Percentiles rank a stretch among this genome's conserved stretches.
Evolutionary conservation across 2,797 vertebrate genomes (phyloP).

Genomic region (Cossypha heuglini): DNA sequence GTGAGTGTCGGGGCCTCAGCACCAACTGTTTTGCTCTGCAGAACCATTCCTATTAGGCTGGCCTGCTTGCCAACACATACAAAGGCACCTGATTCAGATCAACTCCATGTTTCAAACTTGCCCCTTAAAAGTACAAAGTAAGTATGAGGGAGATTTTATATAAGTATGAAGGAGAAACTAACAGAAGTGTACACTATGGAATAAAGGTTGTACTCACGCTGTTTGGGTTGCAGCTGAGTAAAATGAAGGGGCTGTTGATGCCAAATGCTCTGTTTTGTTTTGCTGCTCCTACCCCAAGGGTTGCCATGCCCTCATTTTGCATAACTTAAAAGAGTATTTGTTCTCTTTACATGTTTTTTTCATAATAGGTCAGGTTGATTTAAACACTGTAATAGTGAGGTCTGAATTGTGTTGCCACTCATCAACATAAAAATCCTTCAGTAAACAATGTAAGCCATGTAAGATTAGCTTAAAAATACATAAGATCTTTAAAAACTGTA

Average conservation of each 20-base stretch:
- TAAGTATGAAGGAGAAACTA: not conserved
- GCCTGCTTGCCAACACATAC: not conserved
- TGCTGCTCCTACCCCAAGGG: not conserved
- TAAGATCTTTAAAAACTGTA: not conserved
- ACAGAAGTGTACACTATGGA: not conserved
- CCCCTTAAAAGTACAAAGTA: not conserved
- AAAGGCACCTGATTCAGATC: not conserved
- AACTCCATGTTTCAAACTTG: not conserved
- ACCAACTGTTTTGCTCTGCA: not conserved
- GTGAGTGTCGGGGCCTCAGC: not conserved
- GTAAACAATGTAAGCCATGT: not conserved
- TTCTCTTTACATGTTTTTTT: not conserved
- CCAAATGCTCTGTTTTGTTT: not conserved
- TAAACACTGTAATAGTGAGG: not conserved
- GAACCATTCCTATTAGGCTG: not conserved
- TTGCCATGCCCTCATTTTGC: not conserved
- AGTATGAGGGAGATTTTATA: not conserved
- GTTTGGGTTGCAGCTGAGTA: not conserved
- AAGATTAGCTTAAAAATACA: not conserved
- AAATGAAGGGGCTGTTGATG: not conserved
- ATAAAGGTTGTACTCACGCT: not conserved
- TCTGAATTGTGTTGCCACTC: not conserved
- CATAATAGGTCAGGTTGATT: not conserved
- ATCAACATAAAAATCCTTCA: not conserved
- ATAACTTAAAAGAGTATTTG: not conserved